Base-by-base conservation (phyloP, 2,113 vertebrate species). In the Smithornis capensis region DNA sequence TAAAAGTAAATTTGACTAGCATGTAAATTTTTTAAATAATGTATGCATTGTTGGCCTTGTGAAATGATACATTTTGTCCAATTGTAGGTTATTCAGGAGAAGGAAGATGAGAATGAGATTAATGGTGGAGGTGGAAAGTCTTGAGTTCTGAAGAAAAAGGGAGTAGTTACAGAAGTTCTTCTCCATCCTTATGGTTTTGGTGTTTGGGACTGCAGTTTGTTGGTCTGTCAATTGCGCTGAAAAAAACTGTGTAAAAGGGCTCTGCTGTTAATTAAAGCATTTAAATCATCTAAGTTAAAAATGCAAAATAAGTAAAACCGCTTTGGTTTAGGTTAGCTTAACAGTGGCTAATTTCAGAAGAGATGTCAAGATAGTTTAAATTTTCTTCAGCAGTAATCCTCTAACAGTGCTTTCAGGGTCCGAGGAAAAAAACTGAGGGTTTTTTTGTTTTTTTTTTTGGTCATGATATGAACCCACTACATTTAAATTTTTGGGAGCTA, bases 1-100 rank as follows among this genome's bases (percentile, higher is more conserved):
- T 83, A 52, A 88, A 95, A 95, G 60, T 88, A 71, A 78, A 95
- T 96, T 96, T 95, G 90, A 68, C 88, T 96, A 28, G 37, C 44
- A 84, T 94, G 86, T 86, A 93, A 80, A 90, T 92, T 88, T 90
- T 56, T 77, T 0, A 59, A 95, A 59, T 88, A 94, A 81, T 67
- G 38, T 40, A 10, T 3, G 1, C 35, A 16, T 89, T 93, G 84
- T 91, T 91, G 33, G 19, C 19, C 33, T 27, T 53, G 55, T 57
- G 77, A 90, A 52, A 17, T 45, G 60, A 64, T 89, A 73, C n/a
- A 89, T 89, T 68, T 75, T 5, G 12, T 76, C 40, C 1, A 1
- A 45, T 84, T 68, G 52, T 80, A 33, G 81, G 65, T 82, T 90
- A 74, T 19, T 38, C 45, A 56, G 38, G 22, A 95, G 75, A 44